Conservation (phyloP, 2,113 vertebrate species). For the Ceyx melanurus region DNA sequence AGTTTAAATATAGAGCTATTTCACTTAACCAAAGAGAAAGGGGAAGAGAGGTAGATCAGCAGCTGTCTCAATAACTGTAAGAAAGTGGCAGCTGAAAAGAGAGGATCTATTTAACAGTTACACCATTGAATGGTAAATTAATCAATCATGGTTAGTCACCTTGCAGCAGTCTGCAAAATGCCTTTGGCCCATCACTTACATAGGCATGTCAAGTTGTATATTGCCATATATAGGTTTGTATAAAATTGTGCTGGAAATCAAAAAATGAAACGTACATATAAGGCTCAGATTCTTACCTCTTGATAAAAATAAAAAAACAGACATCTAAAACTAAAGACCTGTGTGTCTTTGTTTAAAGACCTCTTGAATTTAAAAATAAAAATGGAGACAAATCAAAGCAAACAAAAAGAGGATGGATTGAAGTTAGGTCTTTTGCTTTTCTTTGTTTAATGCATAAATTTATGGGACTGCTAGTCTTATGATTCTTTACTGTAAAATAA, state of each 20-base stretch:
- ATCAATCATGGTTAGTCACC: not conserved
- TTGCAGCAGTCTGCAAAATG: not conserved
- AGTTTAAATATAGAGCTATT: not conserved
- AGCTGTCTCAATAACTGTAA: not conserved
- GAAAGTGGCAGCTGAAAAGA: not conserved
- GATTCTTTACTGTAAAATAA: not conserved
- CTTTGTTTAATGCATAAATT: not conserved
- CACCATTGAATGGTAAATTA: not conserved
- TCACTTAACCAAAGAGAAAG: not conserved
- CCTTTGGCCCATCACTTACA: not conserved
- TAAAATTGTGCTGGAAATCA: not conserved
- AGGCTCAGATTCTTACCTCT: not conserved
- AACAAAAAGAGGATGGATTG: not conserved
- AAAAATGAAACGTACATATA: not conserved
- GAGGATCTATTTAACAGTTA: not conserved
- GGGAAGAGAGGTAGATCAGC: not conserved
- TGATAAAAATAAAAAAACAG: not conserved
- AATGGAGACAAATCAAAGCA: not conserved
- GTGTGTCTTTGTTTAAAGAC: not conserved
- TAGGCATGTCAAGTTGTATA: not conserved
- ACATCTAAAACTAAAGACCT: not conserved
- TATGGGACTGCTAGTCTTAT: not conserved
- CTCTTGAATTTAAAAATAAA: not conserved
- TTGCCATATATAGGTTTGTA: not conserved
- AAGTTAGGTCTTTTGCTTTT: not conserved